Conservation (phyloP, 2,113 vertebrate species). For the Sylvia atricapilla region DNA sequence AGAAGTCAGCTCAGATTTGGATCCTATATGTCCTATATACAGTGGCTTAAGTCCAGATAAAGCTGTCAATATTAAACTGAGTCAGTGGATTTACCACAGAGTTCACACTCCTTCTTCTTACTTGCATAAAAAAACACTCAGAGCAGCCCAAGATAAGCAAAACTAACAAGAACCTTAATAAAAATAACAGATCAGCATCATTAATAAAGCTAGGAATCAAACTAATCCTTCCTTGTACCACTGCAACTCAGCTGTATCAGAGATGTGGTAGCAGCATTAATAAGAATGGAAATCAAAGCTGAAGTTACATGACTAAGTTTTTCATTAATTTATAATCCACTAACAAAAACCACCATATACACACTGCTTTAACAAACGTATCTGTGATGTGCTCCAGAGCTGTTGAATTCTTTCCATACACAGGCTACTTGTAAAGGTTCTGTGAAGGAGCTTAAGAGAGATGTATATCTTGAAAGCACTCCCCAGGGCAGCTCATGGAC, state of each 20-base stretch:
- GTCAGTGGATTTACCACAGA: not conserved
- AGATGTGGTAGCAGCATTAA: not conserved
- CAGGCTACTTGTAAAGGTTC: not conserved
- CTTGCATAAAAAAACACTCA: not conserved
- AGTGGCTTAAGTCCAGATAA: slow-evolving; percentile 12
- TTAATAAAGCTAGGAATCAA: slow-evolving; percentile 4
- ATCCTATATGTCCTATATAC: not conserved
- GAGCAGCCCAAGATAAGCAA: not conserved
- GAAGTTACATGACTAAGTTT: not conserved
- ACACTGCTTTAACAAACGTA: not conserved
- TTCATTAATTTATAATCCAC: not conserved
- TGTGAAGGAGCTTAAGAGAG: not conserved
- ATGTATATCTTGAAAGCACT: not conserved
- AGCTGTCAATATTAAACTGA: slow-evolving; percentile 27
- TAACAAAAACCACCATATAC: not conserved
- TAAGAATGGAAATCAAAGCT: not conserved
- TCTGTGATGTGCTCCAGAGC: not conserved
- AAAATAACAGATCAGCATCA: slow-evolving; percentile 6
- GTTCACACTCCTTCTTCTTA: not conserved
- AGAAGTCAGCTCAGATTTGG: not conserved
- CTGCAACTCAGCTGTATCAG: not conserved
- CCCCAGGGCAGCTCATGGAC: not conserved
- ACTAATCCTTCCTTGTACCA: not conserved
- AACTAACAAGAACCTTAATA: slow-evolving; percentile 13
- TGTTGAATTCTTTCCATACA: slow-evolving; percentile 1